Evolutionary conservation across 2,113 vertebrate species (phyloP).

Genomic region (Formicarius rufipectus): DNA sequence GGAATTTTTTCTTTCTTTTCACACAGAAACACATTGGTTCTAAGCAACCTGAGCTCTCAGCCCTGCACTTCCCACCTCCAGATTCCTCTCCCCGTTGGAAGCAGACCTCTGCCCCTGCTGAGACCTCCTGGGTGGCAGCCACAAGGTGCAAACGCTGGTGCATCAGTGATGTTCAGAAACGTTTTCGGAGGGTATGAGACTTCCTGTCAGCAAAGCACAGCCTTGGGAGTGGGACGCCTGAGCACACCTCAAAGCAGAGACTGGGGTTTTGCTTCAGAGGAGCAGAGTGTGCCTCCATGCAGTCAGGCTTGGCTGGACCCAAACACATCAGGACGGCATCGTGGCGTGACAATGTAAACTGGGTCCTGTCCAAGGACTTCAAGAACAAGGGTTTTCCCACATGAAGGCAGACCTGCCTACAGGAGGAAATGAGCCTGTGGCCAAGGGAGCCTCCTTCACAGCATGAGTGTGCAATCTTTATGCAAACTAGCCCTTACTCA

Average conservation of each 20-base stretch:
- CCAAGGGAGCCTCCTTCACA: not conserved
- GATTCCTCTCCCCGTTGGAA: not conserved
- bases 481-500: constrained; percentile 35
- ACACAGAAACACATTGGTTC: not conserved
- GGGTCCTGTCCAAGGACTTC: not conserved
- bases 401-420: not conserved
- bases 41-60: not conserved
- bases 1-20: not conserved
- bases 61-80: not conserved
- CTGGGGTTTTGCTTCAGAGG: not conserved
- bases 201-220: not conserved
- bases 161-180: not conserved
- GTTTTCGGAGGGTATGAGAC: not conserved
- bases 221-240: not conserved
- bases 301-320: not conserved
- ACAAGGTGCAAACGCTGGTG: rapidly evolving
- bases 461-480: not conserved
- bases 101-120: not conserved
- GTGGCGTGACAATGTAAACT: not conserved
- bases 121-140: not conserved
- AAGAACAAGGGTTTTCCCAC: not conserved
- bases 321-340: not conserved
- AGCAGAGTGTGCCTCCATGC: not conserved
- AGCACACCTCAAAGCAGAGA: not conserved
- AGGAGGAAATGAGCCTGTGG: not conserved